Evolutionary conservation across 2,888 invertebrate genomes (phyloP).

Genomic region (Xestia ashworthii): DNA sequence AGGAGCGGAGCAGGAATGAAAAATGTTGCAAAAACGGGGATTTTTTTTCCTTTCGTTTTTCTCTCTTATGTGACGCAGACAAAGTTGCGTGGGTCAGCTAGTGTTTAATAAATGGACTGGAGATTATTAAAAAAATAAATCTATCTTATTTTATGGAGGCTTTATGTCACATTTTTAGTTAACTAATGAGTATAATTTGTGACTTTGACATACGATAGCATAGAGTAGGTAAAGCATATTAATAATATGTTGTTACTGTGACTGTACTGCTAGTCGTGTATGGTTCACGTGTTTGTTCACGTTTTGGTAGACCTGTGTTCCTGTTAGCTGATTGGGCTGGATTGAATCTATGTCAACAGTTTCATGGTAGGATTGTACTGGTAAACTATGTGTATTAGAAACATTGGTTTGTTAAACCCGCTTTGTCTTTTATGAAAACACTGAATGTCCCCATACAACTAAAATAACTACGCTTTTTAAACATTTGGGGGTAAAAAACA

Average conservation of each 20-base stretch:
- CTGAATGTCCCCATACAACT: not conserved
- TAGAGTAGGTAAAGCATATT: not conserved
- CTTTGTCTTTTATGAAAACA: not conserved
- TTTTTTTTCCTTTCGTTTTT: too few species aligned
- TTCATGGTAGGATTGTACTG: not conserved
- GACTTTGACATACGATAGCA: not conserved
- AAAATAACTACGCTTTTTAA: not conserved
- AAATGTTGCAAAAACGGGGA: too few species aligned
- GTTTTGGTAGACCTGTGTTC: conserved; percentile 1
- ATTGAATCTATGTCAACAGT: conserved; percentile 16
- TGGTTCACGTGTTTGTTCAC: conserved; percentile 10
- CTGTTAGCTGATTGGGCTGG: conserved; percentile 29
- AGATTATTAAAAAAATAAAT: not conserved
- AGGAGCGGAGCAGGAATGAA: too few species aligned
- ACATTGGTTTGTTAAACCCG: not conserved
- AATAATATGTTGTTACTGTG: not conserved
- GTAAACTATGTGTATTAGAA: not conserved
- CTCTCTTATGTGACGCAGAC: too few species aligned
- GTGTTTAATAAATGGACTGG: not conserved
- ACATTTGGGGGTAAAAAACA: not conserved
- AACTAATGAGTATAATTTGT: not conserved
- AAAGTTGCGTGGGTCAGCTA: too few species aligned
- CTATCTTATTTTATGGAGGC: not conserved
- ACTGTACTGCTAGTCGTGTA: not conserved
- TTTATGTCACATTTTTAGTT: not conserved